A percentile compares a stretch with the other conserved stretches of the same genome.
Evolutionary conservation across 2,888 invertebrate genomes (phyloP).

Genomic region (Laspeyria flexula): DNA sequence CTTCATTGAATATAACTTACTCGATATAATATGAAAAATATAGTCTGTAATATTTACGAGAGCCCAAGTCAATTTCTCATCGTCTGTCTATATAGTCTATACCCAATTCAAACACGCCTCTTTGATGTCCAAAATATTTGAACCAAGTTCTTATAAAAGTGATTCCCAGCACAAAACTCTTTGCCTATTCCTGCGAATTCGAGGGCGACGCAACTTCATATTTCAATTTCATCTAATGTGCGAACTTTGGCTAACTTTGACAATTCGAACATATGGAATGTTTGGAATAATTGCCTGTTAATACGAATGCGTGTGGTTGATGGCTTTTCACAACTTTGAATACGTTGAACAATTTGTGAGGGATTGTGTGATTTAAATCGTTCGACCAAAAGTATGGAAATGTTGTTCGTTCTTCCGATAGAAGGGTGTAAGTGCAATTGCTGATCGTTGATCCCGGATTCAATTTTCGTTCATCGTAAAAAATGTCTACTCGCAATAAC

Average conservation of each 20-base stretch:
- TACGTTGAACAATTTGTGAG: neutral
- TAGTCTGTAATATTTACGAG: neutral
- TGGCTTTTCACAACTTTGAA: constrained; percentile 7
- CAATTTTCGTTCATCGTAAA: no score
- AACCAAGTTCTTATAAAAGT: constrained; percentile 6
- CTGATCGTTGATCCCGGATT: no score
- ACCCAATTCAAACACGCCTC: constrained; percentile 13
- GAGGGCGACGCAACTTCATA: constrained; percentile 3
- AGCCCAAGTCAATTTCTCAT: neutral
- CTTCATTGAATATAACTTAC: no score
- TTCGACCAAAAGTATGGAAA: no score
- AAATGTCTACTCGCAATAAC: no score
- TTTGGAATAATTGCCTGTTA: constrained; percentile 26
- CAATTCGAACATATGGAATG: constrained; percentile 10
- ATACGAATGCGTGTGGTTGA: constrained; percentile 24
- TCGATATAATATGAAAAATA: neutral
- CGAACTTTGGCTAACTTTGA: constrained; percentile 11
- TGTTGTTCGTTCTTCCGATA: no score
- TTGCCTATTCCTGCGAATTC: constrained; percentile 5
- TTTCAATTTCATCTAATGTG: constrained; percentile 12
- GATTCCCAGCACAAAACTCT: constrained; percentile 3
- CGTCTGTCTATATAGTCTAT: neutral
- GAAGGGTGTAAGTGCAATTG: no score
- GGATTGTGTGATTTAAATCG: neutral
- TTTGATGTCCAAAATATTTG: constrained; percentile 15